Conservation (phyloP, 2,888 invertebrate genomes). For the Netelia virgata region DNA sequence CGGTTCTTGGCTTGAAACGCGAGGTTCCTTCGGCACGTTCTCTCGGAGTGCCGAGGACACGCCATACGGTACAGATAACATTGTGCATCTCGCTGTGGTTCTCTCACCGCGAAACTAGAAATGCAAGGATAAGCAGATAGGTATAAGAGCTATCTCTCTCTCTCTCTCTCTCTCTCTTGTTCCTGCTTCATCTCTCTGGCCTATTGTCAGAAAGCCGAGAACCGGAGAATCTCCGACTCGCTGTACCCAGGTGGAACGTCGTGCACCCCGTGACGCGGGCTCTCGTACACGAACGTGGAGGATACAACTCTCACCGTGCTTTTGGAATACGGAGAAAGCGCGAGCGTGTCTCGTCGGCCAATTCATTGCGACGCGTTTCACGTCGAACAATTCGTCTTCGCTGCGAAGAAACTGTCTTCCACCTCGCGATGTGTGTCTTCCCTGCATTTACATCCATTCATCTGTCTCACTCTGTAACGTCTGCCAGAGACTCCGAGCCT, state of each 20-base stretch:
- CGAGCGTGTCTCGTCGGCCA: slow-evolving; percentile 70
- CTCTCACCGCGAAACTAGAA: slow-evolving; percentile 19
- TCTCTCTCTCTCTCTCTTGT: too few species aligned
- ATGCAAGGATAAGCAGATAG: slow-evolving; percentile 28
- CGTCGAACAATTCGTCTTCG: slow-evolving; percentile 79
- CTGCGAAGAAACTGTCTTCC: slow-evolving; percentile 37
- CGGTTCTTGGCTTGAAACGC: too few species aligned
- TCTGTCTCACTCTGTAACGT: slow-evolving; percentile 19
- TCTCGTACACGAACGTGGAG: background rate
- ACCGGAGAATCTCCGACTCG: slow-evolving; percentile 24
- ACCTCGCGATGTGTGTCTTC: slow-evolving; percentile 25
- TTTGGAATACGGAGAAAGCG: slow-evolving; percentile 8
- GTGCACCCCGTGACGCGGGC: background rate
- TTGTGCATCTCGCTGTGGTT: slow-evolving; percentile 1
- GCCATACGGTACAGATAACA: slow-evolving; percentile 10
- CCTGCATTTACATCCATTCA: slow-evolving; percentile 18
- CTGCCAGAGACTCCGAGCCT: slow-evolving; percentile 7
- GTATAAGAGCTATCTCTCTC: slow-evolving; percentile 20
- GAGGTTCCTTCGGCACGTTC: background rate
- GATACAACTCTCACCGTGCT: slow-evolving; percentile 11
- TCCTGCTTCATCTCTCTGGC: slow-evolving; percentile 12
- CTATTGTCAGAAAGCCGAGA: slow-evolving; percentile 53
- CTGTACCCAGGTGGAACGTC: background rate
- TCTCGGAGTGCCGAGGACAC: slow-evolving; percentile 3
- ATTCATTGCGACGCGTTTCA: slow-evolving; percentile 79